phyloP scores from a whole-genome alignment of 2,113 vertebrate species.

The Pongo pygmaeus region DNA sequence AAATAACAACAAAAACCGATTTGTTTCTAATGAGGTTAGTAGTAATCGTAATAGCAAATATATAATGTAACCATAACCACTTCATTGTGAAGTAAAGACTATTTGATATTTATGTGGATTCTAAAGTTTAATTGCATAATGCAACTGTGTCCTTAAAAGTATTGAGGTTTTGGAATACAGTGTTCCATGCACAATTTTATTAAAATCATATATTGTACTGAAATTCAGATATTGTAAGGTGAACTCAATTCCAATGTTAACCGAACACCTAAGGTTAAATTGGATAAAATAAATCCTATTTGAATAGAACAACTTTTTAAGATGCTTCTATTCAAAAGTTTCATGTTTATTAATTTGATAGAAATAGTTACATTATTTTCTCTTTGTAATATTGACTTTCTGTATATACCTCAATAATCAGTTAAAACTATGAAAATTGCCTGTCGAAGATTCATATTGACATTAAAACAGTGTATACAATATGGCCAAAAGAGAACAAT shows the following conservation, averaged over 20 bases:
- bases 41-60: background rate
- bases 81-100: background rate
- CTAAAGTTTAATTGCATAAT: background rate
- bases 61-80: background rate
- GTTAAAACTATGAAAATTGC: background rate
- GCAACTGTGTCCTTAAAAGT: conserved; percentile 22
- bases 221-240: conserved; percentile 6
- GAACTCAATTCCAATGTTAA: background rate
- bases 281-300: conserved; percentile 33
- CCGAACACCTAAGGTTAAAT: conserved; percentile 31
- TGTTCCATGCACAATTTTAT: background rate
- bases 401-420: background rate
- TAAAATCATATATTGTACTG: conserved; percentile 47
- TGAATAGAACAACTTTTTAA: background rate
- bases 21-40: background rate
- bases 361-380: conserved; percentile 1
- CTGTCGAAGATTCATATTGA: background rate
- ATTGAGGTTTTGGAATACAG: conserved; percentile 37
- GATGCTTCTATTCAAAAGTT: background rate
- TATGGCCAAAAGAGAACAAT: background rate
- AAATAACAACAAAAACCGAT: background rate
- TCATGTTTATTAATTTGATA: background rate
- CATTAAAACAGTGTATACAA: background rate
- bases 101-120: conserved; percentile 8
- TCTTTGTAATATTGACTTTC: background rate